A percentile compares a stretch with the other conserved stretches of the same genome.
Evolutionary conservation across 1,140 invertebrate species (phyloP).

Genomic region (Diprion similis): DNA sequence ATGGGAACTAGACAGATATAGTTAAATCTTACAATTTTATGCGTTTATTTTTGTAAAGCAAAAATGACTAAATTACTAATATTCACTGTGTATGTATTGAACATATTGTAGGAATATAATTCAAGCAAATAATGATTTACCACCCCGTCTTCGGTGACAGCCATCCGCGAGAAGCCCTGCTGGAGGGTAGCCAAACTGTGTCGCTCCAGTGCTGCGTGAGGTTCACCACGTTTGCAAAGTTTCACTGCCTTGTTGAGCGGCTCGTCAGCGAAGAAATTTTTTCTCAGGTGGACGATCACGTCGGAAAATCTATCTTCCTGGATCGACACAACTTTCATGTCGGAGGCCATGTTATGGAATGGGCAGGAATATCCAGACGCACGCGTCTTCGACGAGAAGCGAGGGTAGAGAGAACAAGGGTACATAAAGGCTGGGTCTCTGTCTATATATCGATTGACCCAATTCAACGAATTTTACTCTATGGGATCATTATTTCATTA

Average conservation of each 20-base stretch:
- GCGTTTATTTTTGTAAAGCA: background rate
- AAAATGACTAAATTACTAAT: constrained; percentile 29
- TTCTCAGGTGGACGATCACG: constrained; percentile 73
- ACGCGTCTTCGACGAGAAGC: constrained; percentile 20
- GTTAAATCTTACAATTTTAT: background rate
- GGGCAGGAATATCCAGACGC: constrained; percentile 14
- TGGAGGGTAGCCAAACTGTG: constrained; percentile 73
- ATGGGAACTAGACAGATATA: no score
- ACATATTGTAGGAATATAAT: constrained; percentile 7
- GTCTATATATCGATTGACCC: constrained; percentile 60
- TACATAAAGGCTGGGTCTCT: background rate
- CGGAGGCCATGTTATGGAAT: constrained; percentile 43
- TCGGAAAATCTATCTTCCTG: constrained; percentile 62
- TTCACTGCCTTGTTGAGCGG: constrained; percentile 79
- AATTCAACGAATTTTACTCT: constrained; percentile 40
- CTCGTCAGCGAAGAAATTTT: constrained; percentile 81
- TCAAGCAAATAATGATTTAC: constrained; percentile 54
- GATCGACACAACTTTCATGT: constrained; percentile 52
- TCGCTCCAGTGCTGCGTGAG: constrained; percentile 75
- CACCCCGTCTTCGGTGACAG: constrained; percentile 64
- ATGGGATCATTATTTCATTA: background rate
- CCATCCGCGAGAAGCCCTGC: constrained; percentile 77
- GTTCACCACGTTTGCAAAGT: constrained; percentile 70
- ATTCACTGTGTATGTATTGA: background rate
- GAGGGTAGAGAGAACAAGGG: constrained; percentile 39